Evolutionary conservation across 2,888 invertebrate genomes (phyloP).

Genomic region (Penaeus monodon): DNA sequence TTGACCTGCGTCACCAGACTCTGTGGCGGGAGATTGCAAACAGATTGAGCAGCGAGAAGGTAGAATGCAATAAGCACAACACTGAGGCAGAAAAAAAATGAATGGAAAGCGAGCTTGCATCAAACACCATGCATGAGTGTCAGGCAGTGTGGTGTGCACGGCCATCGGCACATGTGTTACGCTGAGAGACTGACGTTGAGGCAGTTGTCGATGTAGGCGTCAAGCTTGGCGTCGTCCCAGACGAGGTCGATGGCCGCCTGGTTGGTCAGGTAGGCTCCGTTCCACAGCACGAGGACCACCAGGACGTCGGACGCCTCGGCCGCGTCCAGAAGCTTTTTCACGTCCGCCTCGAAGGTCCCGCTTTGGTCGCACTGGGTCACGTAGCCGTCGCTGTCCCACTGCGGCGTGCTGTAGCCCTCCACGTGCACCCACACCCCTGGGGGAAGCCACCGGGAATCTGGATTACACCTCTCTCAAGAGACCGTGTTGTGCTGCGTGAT

Average conservation of each 20-base stretch:
- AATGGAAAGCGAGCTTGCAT: no score
- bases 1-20: conserved; percentile 47
- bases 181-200: conserved; percentile 65
- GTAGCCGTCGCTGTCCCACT: conserved; percentile 66
- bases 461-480: no score
- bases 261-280: conserved; percentile 67
- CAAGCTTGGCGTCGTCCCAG: conserved; percentile 67
- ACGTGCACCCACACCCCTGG: conserved; percentile 68
- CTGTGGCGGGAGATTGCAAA: conserved; percentile 14
- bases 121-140: not conserved
- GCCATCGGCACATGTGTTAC: not conserved
- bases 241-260: conserved; percentile 66
- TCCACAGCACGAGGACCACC: conserved; percentile 67
- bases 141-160: not conserved
- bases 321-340: conserved; percentile 66
- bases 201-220: conserved; percentile 67
- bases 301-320: conserved; percentile 66
- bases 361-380: conserved; percentile 66
- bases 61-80: not conserved
- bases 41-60: not conserved
- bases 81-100: no score
- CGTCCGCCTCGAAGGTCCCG: conserved; percentile 66
- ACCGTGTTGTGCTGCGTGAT: no score
- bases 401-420: conserved; percentile 67
- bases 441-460: not conserved